Base-by-base conservation (phyloP, 2,113 vertebrate species). In the Nothobranchius kuhntae region DNA sequence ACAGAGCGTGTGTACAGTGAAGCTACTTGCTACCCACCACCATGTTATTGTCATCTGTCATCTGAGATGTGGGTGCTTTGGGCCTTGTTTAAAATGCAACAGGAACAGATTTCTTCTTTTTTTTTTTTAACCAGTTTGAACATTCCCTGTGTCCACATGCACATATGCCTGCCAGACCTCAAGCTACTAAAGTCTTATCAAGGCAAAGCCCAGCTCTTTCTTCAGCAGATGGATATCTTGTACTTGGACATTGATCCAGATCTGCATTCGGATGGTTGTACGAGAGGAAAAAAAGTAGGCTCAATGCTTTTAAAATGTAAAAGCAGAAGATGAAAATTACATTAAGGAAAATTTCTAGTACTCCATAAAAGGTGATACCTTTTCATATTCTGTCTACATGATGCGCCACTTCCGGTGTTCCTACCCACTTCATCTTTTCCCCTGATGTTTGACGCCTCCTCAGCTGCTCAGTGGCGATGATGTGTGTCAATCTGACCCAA, bases 401-500 rank as follows among this genome's bases (percentile, higher is more conserved):
- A 64, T 53, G 5, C n/a, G 2, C 47, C 47, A 35, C 45, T 64
- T 77, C 15, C 30, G 21, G 48, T 56, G 24, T 56, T 7, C 55
- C 21, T 47, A 38, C 59, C 64, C 57, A 44, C 65, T 45, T 72
- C 42, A 4, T 45, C 36, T 40, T 54, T 24, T 52, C 30, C 35
- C 26, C 47, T 60, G 30, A 48, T 58, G 42, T 61, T 46, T 73
- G 51, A 76, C 24, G 0, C 76, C 73, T 67, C 77, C 53, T 73
- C 71, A 59, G 75, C 73, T 82, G 72, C 75, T 87, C 72, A 21
- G 70, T 6, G 61, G 53, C 38, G 65, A 52, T 65, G 73, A 76
- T 47, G 21, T 56, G 73, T 72, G 73, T 67, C 77, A 83, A 77
- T 84, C 65, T 89, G 88, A 89, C 87, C 89, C 83, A 85, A 63